phyloP scores from a whole-genome alignment of 2,113 vertebrate genomes.

The Odocoileus hemionus region DNA sequence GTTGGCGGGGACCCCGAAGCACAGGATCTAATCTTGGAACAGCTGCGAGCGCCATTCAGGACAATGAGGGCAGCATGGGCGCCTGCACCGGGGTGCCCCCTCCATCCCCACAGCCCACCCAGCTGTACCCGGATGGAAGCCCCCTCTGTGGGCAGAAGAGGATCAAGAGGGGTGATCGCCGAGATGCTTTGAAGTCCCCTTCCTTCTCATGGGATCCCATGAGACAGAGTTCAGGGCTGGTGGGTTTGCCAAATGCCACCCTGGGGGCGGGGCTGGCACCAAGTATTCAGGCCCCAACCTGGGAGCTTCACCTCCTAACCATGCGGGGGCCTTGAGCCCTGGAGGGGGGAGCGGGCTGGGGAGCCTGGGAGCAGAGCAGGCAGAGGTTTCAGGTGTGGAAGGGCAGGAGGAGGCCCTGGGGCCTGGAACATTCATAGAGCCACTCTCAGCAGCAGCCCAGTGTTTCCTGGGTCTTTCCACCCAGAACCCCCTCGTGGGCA shows the following conservation, averaged over 20 bases:
- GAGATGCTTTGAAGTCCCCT: background rate
- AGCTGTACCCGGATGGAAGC: constrained; percentile 53
- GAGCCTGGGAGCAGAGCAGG: background rate
- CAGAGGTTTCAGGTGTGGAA: background rate
- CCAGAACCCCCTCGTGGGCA: constrained; percentile 50
- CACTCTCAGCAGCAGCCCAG: constrained; percentile 58
- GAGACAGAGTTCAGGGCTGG: background rate
- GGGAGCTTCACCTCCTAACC: background rate
- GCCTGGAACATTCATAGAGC: constrained; percentile 70
- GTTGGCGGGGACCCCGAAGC: background rate
- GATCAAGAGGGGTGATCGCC: background rate
- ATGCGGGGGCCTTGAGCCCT: background rate
- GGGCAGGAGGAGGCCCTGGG: constrained; percentile 66
- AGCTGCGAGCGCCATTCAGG: constrained; percentile 64
- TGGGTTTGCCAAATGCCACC: background rate
- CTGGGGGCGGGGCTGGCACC: background rate
- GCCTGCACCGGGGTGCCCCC: constrained; percentile 56
- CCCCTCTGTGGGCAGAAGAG: constrained; percentile 46
- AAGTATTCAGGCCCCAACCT: background rate
- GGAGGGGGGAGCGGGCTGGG: rapidly evolving
- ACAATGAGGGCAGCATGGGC: constrained; percentile 44
- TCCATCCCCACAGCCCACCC: background rate
- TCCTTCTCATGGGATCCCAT: rapidly evolving
- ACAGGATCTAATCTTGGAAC: constrained; percentile 71
- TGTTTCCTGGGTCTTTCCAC: background rate